A percentile compares a stretch with the other conserved stretches of the same genome.
Evolutionary conservation across 2,797 vertebrate species (phyloP).

Genomic region (Pangasius larnaudii): DNA sequence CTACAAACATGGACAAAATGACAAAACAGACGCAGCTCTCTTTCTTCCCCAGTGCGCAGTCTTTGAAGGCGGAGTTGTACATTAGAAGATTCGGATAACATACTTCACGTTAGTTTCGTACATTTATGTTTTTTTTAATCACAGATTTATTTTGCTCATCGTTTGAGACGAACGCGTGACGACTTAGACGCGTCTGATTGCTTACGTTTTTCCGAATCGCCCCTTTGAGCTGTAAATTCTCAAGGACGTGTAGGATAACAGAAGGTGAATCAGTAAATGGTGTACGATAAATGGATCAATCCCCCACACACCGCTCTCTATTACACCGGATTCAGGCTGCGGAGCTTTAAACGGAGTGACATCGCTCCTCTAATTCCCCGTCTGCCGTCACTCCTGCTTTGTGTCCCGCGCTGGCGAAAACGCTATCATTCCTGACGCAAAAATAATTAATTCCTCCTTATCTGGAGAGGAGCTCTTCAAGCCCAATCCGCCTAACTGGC

Average conservation of each 20-base stretch:
- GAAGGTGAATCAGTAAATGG: slow-evolving; percentile 59
- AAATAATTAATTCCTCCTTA: slow-evolving; percentile 92
- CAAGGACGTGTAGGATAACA: slow-evolving; percentile 42
- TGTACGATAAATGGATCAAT: slow-evolving; percentile 91
- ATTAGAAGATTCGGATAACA: not conserved
- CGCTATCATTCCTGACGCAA: slow-evolving; percentile 85
- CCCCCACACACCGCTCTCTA: slow-evolving; percentile 90
- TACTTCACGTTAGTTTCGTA: not conserved
- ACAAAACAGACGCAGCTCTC: not conserved
- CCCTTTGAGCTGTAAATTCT: slow-evolving; percentile 12
- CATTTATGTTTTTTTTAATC: not conserved
- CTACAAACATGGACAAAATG: not conserved
- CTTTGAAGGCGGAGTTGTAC: not conserved
- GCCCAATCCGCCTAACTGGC: slow-evolving; percentile 85
- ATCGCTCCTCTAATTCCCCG: slow-evolving; percentile 93
- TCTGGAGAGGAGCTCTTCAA: slow-evolving; percentile 87
- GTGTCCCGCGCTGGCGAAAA: slow-evolving; percentile 75
- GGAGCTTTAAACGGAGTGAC: slow-evolving; percentile 91
- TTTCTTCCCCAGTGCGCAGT: no score
- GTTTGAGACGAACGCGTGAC: not conserved
- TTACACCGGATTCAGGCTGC: slow-evolving; percentile 87
- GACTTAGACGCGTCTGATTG: not conserved
- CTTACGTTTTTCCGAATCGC: not conserved
- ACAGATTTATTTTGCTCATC: no score
- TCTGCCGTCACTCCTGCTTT: slow-evolving; percentile 79